Evolutionary conservation across 2,888 invertebrate species (phyloP), one percentile per base, ranked within the genome.

Genomic region (Galerucella calmariensis): DNA sequence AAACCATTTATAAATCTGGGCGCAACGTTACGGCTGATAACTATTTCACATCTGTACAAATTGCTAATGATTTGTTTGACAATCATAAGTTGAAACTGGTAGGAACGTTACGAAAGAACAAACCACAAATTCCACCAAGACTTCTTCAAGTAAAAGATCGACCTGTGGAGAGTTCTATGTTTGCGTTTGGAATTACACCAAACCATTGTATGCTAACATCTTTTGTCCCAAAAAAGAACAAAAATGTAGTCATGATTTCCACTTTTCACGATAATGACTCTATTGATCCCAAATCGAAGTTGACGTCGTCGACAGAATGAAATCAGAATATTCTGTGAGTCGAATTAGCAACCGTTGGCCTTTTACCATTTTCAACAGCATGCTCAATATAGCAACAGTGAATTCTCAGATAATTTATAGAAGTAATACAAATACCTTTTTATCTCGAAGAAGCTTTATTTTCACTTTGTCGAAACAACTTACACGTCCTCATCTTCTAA

Each of bases 231-330:
- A 67, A 67, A 8, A 51, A 59, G 20, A 61, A 59, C 41, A 77
- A 75, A 70, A 61, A 53, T 78, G 20, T 35, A 35, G 6, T 35
- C 35, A 35, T 35, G 35, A 35, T 35, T 35, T 83, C 80, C 66
- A 80, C 75, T 11, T 51, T 78, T 14, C 79, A 79, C 70, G 53
- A 63, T 58, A 73, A 72, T 58, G 77, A 73, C 65, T 46, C 51
- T 56, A 77, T 78, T 48, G 74, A 77, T 67, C 6, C 35, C 35
- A 35, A 35, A 35, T 35, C 35, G 35, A 6, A 35, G 82, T 83
- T 66, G 83, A 84, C 70, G 79, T 82, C 16, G 82, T 83, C 35
- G 83, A 84, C 75, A 78, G 80, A 80, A 77, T 82, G 75, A 80
- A 79, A 73, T 78, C 81, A 70, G 74, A 79, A 67, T 72, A 72